These are phyloP conservation scores for Sabatieria punctata DNA, from an alignment of 2,888 invertebrate genomes.

Conservation along the genomic window DNA sequence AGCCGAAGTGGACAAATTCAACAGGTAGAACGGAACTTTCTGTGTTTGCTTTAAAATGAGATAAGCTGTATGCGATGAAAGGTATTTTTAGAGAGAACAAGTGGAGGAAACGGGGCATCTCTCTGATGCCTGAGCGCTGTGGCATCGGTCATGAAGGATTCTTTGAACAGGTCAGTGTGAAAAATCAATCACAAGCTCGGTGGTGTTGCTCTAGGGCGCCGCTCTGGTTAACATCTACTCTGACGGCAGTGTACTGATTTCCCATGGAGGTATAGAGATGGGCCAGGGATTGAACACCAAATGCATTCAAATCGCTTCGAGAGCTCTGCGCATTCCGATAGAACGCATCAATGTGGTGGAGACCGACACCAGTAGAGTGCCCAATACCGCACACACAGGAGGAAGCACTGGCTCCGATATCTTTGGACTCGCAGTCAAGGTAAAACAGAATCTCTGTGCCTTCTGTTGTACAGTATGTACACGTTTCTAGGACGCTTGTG, in stretches of 20 bases:
- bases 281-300: constrained; percentile 90
- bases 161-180: constrained; percentile 39
- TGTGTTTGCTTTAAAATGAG: constrained; percentile 12
- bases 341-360: constrained; percentile 46
- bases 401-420: constrained; percentile 71
- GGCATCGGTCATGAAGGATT: constrained; percentile 46
- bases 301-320: constrained; percentile 64
- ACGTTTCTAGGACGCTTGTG: constrained; percentile 46
- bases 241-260: constrained; percentile 62
- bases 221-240: constrained; percentile 65
- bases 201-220: constrained; percentile 43
- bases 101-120: constrained; percentile 69
- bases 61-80: background rate
- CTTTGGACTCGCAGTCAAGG: constrained; percentile 64
- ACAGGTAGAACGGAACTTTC: constrained; percentile 39
- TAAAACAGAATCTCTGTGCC: constrained; percentile 3
- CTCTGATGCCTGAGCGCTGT: constrained; percentile 62
- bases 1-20: constrained; percentile 48
- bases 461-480: background rate
- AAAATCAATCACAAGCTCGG: background rate
- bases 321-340: constrained; percentile 49
- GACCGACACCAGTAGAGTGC: constrained; percentile 68
- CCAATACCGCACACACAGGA: constrained; percentile 71
- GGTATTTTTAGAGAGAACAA: constrained; percentile 47
- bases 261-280: constrained; percentile 75